Percentiles rank a stretch among this genome's conserved stretches.
These are phyloP conservation scores for Periplaneta americana DNA, from an alignment of 1,140 invertebrate genomes.

Conservation along the genomic window DNA sequence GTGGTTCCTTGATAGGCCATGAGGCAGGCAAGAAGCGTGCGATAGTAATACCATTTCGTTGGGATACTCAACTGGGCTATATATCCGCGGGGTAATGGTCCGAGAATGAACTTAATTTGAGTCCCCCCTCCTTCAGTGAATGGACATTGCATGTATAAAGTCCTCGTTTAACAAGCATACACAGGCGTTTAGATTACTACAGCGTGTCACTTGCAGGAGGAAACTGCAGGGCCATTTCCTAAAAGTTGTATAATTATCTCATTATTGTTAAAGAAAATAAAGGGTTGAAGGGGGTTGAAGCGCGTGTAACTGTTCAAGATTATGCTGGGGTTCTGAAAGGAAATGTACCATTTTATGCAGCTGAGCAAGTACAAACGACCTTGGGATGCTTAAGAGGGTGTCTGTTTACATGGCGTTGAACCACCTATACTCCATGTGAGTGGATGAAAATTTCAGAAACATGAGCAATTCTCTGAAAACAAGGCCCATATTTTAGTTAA, in stretches of 20 bases:
- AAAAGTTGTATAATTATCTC: neutral
- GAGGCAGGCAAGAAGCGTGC: neutral
- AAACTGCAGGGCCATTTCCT: neutral
- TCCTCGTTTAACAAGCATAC: neutral
- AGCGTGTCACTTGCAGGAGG: neutral
- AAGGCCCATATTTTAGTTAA: no score
- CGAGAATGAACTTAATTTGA: neutral
- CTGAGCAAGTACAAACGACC: neutral
- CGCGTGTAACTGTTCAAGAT: neutral
- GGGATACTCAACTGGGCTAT: neutral
- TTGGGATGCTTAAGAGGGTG: no score
- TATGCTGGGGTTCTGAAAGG: neutral
- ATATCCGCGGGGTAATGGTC: neutral
- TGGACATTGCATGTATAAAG: neutral
- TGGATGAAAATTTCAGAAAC: no score
- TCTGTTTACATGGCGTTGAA: no score
- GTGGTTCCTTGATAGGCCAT: neutral
- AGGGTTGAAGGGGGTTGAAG: neutral
- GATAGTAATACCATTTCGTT: neutral
- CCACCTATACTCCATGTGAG: no score
- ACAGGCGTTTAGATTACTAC: neutral
- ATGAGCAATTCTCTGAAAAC: no score
- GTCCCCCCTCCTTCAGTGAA: neutral
- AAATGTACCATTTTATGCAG: neutral
- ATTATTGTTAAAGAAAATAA: neutral